Evolutionary conservation across 2,888 invertebrate species (phyloP), one percentile per base, ranked within the genome.

Genomic region (Diloba caeruleocephala): DNA sequence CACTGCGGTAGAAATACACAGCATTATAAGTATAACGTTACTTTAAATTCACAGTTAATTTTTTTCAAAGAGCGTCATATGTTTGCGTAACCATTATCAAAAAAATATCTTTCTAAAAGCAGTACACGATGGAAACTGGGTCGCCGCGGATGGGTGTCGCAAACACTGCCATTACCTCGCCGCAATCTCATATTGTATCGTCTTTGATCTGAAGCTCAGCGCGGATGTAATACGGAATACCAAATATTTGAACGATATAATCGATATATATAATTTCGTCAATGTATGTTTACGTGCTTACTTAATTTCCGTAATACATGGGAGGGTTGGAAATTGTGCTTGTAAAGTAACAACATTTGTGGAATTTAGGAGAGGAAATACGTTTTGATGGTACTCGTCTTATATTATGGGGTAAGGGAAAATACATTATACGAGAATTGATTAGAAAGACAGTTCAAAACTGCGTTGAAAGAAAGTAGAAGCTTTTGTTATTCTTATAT

Each of bases 221-320:
- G 19, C 44, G 33, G 26, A 59, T 50, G 37, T 58, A 42, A 58
- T 49, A 36, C 36, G 19, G 15, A 41, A 31, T 42, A 19, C 21
- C 50, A 58, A 61, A 65, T 59, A 66, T 66, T 61, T 51, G 51
- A 42, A 32, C 41, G 33, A 34, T 38, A 38, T 31, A 12, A 31
- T 42, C 38, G 8, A 33, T 38, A 19, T 6, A 13, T 21, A 32
- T 32, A 25, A 42, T 53, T 62, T 41, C 19, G 41, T 32, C 10
- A 10, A 28, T 28, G 38, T 28, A 36, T 19, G 12, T 5, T 19
- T 4, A 7, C 2, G 13, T 34, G 19, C 8, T 3, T 13, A 32
- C 14, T 42, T 36, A 15, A 39, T 48, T 34, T 39, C 26, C 21
- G 21, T 29, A 38, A 33, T 32, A 14, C 13, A 29, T 8, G 0